Evolutionary conservation across 2,888 invertebrate genomes (phyloP), one percentile per base, ranked within the genome.

Genomic region (Homarus gammarus): DNA sequence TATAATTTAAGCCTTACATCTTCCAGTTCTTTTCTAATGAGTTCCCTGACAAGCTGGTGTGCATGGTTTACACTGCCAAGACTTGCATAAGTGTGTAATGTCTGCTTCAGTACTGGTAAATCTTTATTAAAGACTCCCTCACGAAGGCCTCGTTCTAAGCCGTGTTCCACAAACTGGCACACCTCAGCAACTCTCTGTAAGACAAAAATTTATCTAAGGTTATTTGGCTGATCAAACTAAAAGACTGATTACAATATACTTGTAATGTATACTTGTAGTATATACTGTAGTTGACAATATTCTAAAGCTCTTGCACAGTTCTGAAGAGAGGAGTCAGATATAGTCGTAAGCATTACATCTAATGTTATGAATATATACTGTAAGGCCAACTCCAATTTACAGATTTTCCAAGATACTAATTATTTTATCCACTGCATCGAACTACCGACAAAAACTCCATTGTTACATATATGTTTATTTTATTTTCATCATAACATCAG

Each of bases 131-230:
- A 36, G 33, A 88, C 85, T 18, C 91, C 91, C 38, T 91, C 91
- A 38, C 91, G 56, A 33, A 88, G 82, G 27, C 88, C 91, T 49
- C 91, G 38, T 36, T 89, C 88, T 73, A 88, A 77, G 15, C 91
- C 91, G 31, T 79, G 75, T 36, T 89, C 91, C 33, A 91, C 91
- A 81, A 78, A 89, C 84, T 83, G 87, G 49, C 88, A 91, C 51
- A 91, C 85, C 27, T 73, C 75, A 27, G 87, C 88, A 18, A 91
- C 91, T 56, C 91, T 79, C 88, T 88, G 90, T 27, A 12, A 51
- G 38, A 22, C 10, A 38, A 2, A 85, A 31, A 56, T 27, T 22
- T 22, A 44, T 27, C 12, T 36, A 38, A n/a, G n/a, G 15, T n/a
- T 72, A 27, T n/a, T 15, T n/a, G 56, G 12, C 56, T 56, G 56